Conservation (phyloP, 2,113 vertebrate species). For the Gymnarchus niloticus region DNA sequence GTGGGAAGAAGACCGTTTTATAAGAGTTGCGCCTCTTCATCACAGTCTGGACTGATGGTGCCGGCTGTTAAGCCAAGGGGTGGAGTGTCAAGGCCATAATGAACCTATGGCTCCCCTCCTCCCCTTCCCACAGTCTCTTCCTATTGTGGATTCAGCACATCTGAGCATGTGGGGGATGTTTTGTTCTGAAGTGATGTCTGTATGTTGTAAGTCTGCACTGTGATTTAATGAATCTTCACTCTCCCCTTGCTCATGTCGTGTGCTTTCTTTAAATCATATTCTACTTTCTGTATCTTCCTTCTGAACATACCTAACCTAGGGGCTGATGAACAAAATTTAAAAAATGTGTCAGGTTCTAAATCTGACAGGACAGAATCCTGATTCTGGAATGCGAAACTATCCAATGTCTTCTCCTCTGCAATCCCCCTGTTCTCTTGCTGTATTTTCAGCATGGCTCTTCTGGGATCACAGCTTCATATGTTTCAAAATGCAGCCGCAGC, state of each 20-base stretch:
- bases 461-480: not conserved
- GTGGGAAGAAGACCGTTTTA: constrained; percentile 73
- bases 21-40: constrained; percentile 13
- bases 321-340: not conserved
- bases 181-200: constrained; percentile 27
- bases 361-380: not conserved
- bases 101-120: not conserved
- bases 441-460: not conserved
- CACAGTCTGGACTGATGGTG: not conserved
- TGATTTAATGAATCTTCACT: constrained; percentile 4
- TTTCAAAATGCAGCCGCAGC: not conserved
- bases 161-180: not conserved
- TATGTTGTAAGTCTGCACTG: constrained; percentile 1
- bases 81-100: not conserved
- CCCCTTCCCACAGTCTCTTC: not conserved
- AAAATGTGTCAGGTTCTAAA: not conserved
- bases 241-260: not conserved
- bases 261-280: not conserved
- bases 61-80: not conserved
- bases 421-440: not conserved
- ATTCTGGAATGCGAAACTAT: not conserved
- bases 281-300: constrained; percentile 2
- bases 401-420: not conserved
- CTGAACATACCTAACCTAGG: not conserved
- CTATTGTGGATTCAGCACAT: not conserved